Percentiles rank a stretch among this genome's conserved stretches.
Evolutionary conservation across 1,140 invertebrate species (phyloP).

Genomic region (Heliothis virescens): DNA sequence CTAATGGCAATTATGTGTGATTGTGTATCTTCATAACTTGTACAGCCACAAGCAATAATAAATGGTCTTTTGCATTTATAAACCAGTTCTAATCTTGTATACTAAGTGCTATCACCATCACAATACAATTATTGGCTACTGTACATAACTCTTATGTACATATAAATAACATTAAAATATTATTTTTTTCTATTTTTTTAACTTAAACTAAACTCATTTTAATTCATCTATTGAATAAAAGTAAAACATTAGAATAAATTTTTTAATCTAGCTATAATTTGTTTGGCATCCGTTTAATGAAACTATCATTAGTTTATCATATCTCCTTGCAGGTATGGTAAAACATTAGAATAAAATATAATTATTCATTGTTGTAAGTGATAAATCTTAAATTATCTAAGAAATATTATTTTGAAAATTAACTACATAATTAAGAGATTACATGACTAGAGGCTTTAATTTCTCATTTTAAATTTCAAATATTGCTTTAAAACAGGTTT

Average conservation of each 20-base stretch:
- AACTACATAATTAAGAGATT: constrained; percentile 19
- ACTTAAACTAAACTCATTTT: not conserved
- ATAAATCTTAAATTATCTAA: constrained; percentile 12
- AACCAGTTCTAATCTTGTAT: constrained; percentile 34
- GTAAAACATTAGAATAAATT: too few relatives aligned
- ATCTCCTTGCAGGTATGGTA: not conserved
- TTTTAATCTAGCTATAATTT: too few relatives aligned
- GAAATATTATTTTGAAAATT: not conserved
- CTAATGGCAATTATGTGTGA: constrained; percentile 60
- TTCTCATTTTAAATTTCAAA: constrained; percentile 21
- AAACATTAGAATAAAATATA: constrained; percentile 4
- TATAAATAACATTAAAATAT: constrained; percentile 5
- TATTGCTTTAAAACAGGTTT: constrained; percentile 36
- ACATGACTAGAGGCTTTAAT: constrained; percentile 37
- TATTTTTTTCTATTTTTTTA: not conserved
- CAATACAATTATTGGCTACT: constrained; percentile 34
- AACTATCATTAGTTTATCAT: constrained; percentile 5
- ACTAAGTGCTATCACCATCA: constrained; percentile 34
- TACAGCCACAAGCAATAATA: constrained; percentile 52
- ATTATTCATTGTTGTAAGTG: constrained; percentile 21
- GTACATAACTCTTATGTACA: constrained; percentile 26
- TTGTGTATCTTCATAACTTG: constrained; percentile 49
- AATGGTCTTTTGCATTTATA: constrained; percentile 34
- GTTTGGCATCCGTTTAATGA: constrained; percentile 21
- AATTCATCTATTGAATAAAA: not conserved